Percentiles rank a stretch among this genome's conserved stretches.
phyloP scores from a whole-genome alignment of 2,113 vertebrate species.

The Anser cygnoides region DNA sequence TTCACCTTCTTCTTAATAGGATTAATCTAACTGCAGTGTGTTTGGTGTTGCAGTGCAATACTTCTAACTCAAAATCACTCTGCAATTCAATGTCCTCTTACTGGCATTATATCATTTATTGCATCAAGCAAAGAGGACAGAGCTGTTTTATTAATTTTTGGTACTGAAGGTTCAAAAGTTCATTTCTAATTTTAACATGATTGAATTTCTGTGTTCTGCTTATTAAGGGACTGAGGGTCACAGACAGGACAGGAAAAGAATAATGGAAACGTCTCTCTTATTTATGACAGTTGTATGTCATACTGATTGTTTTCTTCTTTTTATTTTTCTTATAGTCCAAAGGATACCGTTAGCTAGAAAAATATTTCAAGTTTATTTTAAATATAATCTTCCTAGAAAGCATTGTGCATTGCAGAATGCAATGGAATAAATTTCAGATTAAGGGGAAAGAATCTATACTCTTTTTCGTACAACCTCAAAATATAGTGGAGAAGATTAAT shows the following conservation, averaged over 20 bases:
- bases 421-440: background rate
- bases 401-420: background rate
- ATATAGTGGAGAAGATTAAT: background rate
- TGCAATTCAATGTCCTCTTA: background rate
- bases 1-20: constrained; percentile 3
- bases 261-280: background rate
- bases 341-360: background rate
- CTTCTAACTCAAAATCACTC: background rate
- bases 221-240: background rate
- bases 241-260: background rate
- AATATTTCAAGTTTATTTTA: background rate
- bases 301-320: background rate
- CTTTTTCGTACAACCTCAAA: background rate
- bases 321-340: background rate
- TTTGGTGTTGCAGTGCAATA: background rate
- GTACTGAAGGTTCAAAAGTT: background rate
- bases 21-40: background rate
- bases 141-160: constrained; percentile 17
- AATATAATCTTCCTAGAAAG: background rate
- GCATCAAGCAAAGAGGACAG: background rate
- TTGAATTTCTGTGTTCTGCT: background rate
- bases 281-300: background rate
- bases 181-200: background rate
- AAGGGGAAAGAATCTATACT: background rate
- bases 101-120: background rate